phyloP scores from a whole-genome alignment of 2,888 invertebrate species.

The Napeogenes inachia region DNA sequence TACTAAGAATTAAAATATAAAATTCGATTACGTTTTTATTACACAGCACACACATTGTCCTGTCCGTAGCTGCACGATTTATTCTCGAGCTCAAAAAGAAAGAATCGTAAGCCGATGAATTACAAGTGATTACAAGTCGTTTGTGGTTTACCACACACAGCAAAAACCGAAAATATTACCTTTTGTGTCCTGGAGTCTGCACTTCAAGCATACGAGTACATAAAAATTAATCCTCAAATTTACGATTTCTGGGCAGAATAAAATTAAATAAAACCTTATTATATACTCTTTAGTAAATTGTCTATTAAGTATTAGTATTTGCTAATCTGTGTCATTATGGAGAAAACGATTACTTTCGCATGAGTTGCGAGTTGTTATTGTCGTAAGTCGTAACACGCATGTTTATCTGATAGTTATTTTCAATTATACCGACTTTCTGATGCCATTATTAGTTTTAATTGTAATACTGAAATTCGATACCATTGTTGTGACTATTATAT shows the following conservation, averaged over 20 bases:
- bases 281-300: too few relatives aligned
- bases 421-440: too few relatives aligned
- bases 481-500: too few relatives aligned
- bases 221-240: constrained; percentile 35
- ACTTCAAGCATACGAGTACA: constrained; percentile 5
- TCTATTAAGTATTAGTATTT: too few relatives aligned
- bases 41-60: background rate
- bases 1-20: too few relatives aligned
- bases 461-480: too few relatives aligned
- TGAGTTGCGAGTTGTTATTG: too few relatives aligned
- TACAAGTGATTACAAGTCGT: constrained; percentile 36
- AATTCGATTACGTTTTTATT: background rate
- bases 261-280: constrained; percentile 10
- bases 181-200: constrained; percentile 38
- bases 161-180: constrained; percentile 38
- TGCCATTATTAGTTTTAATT: too few relatives aligned
- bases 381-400: too few relatives aligned
- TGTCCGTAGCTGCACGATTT: background rate
- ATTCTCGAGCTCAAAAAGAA: background rate
- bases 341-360: too few relatives aligned
- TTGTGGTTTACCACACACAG: constrained; percentile 54
- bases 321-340: too few relatives aligned
- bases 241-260: constrained; percentile 33
- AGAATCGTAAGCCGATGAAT: constrained; percentile 23
- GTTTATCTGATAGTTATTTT: too few relatives aligned